Conservation (phyloP, 2,888 invertebrate genomes). For the Halocaridina rubra region DNA sequence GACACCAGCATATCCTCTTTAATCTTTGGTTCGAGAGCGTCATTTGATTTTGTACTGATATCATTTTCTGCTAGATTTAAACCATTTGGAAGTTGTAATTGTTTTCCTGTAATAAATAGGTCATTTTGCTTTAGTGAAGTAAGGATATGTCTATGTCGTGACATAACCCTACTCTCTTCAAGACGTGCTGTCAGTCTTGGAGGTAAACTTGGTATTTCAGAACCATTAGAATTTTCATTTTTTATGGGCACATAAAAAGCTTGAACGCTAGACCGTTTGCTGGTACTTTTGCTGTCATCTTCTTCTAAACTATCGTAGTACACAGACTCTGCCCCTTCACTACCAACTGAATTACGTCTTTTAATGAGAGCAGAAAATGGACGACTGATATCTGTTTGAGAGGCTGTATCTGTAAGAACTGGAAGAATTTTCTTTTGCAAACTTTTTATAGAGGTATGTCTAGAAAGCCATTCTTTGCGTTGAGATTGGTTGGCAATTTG, state of each 20-base stretch:
- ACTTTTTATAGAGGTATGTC: slow-evolving; percentile 34
- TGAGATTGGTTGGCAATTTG: slow-evolving; percentile 22
- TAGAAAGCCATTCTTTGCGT: slow-evolving; percentile 45
- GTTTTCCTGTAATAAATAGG: slow-evolving; percentile 28
- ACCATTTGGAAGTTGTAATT: neutral
- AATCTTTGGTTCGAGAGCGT: neutral
- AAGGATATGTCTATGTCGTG: neutral
- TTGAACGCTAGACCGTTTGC: neutral
- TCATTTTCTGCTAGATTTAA: neutral
- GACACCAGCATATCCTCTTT: neutral
- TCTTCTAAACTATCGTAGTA: slow-evolving; percentile 52
- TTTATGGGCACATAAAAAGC: slow-evolving; percentile 51
- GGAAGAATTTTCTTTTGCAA: slow-evolving; percentile 42
- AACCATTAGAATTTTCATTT: neutral
- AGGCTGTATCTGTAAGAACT: slow-evolving; percentile 20
- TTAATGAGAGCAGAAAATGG: neutral
- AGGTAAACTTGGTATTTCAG: slow-evolving; percentile 11
- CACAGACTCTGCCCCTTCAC: slow-evolving; percentile 33
- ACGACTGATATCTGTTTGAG: slow-evolving; percentile 20
- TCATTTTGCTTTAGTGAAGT: neutral
- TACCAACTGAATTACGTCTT: slow-evolving; percentile 26
- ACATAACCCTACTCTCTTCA: slow-evolving; percentile 10
- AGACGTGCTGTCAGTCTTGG: slow-evolving; percentile 26
- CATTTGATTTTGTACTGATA: neutral
- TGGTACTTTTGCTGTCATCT: slow-evolving; percentile 13